Conservation (phyloP, 2,113 vertebrate species). For the Cochlearius cochlearius region DNA sequence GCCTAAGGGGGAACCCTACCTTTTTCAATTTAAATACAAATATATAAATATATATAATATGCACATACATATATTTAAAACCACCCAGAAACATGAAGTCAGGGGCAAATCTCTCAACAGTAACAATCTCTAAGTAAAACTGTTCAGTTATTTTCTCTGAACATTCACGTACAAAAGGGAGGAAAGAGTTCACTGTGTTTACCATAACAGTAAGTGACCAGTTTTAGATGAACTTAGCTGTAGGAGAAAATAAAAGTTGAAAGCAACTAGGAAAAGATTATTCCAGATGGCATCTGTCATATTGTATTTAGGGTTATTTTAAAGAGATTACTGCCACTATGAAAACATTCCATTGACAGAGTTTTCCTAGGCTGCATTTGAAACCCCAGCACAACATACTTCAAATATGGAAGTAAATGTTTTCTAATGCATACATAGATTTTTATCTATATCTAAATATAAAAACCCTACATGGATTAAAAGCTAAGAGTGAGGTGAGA, state of each 20-base stretch:
- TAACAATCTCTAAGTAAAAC: background rate
- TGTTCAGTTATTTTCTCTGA: background rate
- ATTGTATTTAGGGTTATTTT: constrained; percentile 82
- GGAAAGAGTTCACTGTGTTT: constrained; percentile 31
- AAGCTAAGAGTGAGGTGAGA: constrained; percentile 8
- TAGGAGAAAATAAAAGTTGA: constrained; percentile 81
- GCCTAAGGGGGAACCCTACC: constrained; percentile 1
- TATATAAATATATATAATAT: background rate
- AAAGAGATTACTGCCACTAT: constrained; percentile 76
- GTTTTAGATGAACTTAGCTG: constrained; percentile 73
- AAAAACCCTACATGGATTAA: background rate
- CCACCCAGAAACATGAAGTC: background rate
- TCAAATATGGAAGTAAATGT: constrained; percentile 40
- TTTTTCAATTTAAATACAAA: constrained; percentile 18
- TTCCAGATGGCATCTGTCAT: constrained; percentile 83
- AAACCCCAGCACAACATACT: constrained; percentile 63
- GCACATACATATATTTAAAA: background rate
- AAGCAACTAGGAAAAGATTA: constrained; percentile 79
- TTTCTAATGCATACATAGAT: background rate
- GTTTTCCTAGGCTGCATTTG: constrained; percentile 68
- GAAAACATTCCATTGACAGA: constrained; percentile 78
- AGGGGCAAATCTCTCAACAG: background rate
- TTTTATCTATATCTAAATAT: background rate
- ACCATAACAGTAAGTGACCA: constrained; percentile 68
- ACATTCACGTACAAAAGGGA: background rate